Evolutionary conservation across 64 coral and sea anemone genomes (phyloP).

Genomic region (Montipora capricornis): DNA sequence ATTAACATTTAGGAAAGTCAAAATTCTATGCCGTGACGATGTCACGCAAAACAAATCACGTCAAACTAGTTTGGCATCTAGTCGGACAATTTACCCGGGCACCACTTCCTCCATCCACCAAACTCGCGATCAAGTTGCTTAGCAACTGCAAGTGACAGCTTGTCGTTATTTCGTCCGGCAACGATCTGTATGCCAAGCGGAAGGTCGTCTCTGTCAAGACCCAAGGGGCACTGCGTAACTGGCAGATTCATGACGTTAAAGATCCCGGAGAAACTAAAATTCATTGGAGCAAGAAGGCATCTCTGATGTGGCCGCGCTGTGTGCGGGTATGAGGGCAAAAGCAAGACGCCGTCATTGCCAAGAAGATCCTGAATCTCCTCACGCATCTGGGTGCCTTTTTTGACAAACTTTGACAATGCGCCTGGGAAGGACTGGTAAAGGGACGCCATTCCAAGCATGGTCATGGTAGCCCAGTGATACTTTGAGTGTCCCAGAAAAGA

Average conservation of each 20-base stretch:
- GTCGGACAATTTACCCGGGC: constrained; percentile 56
- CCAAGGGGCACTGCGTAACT: constrained; percentile 86
- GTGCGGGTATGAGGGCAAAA: constrained; percentile 77
- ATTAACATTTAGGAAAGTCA: no score
- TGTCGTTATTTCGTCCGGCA: constrained; percentile 86
- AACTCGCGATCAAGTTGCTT: constrained; percentile 70
- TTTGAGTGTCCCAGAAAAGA: constrained; percentile 87
- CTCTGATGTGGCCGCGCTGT: constrained; percentile 82
- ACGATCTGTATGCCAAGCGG: constrained; percentile 94
- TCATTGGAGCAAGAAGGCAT: constrained; percentile 64
- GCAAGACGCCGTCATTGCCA: constrained; percentile 73
- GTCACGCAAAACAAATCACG: no score
- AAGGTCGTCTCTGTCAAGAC: constrained; percentile 76
- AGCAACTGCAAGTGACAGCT: constrained; percentile 79
- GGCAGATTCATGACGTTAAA: constrained; percentile 87
- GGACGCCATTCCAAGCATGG: constrained; percentile 53
- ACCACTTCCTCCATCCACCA: constrained; percentile 84
- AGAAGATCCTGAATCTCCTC: constrained; percentile 74
- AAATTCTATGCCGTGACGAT: no score
- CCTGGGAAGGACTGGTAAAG: constrained; percentile 30
- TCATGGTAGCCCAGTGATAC: constrained; percentile 82
- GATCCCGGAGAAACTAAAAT: constrained; percentile 86
- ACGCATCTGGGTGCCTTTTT: constrained; percentile 69
- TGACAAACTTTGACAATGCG: constrained; percentile 74
- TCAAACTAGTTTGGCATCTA: not conserved